Conservation (phyloP, 2,888 invertebrate genomes). For the Microplitis deprimator region DNA sequence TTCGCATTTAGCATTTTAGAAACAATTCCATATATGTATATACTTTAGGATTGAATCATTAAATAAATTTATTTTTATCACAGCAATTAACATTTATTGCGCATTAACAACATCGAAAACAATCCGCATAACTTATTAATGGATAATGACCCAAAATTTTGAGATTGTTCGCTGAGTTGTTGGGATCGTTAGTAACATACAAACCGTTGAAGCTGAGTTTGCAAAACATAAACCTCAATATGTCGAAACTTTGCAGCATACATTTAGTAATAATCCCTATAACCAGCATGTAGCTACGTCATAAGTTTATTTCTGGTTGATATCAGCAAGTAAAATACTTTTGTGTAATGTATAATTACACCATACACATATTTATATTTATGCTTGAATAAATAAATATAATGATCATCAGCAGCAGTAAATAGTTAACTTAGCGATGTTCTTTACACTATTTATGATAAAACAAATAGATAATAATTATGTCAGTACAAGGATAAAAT, state of each 20-base stretch:
- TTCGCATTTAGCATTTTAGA: background rate
- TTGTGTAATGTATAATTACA: background rate
- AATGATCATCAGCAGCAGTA: background rate
- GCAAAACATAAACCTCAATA: slow-evolving; percentile 6
- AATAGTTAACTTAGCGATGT: background rate
- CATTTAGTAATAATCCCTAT: background rate
- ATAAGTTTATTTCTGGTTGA: background rate
- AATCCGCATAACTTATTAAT: background rate
- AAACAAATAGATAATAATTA: slow-evolving; percentile 47
- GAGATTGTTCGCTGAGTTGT: background rate
- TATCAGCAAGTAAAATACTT: background rate
- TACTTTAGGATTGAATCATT: background rate
- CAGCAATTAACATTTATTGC: background rate
- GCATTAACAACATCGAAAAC: background rate
- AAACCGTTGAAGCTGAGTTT: background rate
- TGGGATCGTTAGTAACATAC: background rate
- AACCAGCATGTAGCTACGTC: background rate
- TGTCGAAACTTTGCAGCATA: background rate
- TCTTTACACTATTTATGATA: slow-evolving; percentile 42
- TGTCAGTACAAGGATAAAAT: slow-evolving; percentile 46
- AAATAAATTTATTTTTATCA: background rate
- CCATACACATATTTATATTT: background rate
- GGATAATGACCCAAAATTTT: background rate
- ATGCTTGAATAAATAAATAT: background rate
- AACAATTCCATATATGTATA: background rate